These are phyloP conservation scores for Hydractinia echinata DNA, from an alignment of 30 jellyfish, hydroid and myxozoan species.

Conservation along the genomic window DNA sequence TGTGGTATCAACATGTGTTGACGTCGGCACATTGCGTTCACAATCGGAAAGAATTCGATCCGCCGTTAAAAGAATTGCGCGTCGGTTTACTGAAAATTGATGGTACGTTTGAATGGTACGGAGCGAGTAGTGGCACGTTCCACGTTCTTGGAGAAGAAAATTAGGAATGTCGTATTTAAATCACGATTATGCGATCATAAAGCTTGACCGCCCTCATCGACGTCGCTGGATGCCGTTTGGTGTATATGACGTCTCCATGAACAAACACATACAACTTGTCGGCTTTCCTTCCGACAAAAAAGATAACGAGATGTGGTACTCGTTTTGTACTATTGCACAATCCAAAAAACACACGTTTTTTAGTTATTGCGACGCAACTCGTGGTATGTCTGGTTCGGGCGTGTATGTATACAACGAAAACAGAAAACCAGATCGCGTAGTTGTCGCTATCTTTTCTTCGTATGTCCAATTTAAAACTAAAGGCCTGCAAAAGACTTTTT, in stretches of 20 bases:
- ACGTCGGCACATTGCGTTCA: slow-evolving; percentile 93
- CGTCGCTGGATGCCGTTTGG: slow-evolving; percentile 66
- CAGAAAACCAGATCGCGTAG: slow-evolving; percentile 38
- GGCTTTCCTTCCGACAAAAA: slow-evolving; percentile 93
- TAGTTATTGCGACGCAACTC: slow-evolving; percentile 75
- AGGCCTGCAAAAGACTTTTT: slow-evolving; percentile 29
- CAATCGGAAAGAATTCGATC: slow-evolving; percentile 49
- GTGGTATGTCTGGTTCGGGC: slow-evolving; percentile 99
- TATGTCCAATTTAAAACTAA: slow-evolving; percentile 36
- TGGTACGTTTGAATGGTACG: slow-evolving; percentile 75
- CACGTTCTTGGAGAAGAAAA: slow-evolving; percentile 64
- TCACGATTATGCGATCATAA: slow-evolving; percentile 84
- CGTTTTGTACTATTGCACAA: slow-evolving; percentile 53
- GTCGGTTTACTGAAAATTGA: slow-evolving; percentile 60
- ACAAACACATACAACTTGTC: slow-evolving; percentile 57
- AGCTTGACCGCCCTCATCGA: slow-evolving; percentile 62
- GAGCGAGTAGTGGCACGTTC: slow-evolving; percentile 56
- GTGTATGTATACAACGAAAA: slow-evolving; percentile 67
- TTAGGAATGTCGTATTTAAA: slow-evolving; percentile 37
- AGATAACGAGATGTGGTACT: slow-evolving; percentile 72
- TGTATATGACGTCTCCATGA: slow-evolving; percentile 29
- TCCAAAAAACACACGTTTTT: slow-evolving; percentile 44
- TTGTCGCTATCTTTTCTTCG: slow-evolving; percentile 78
- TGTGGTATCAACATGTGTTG: slow-evolving; percentile 82
- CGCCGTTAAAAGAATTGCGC: slow-evolving; percentile 52